phyloP scores from a whole-genome alignment of 2,888 invertebrate species.

The Conops quadrifasciatus region DNA sequence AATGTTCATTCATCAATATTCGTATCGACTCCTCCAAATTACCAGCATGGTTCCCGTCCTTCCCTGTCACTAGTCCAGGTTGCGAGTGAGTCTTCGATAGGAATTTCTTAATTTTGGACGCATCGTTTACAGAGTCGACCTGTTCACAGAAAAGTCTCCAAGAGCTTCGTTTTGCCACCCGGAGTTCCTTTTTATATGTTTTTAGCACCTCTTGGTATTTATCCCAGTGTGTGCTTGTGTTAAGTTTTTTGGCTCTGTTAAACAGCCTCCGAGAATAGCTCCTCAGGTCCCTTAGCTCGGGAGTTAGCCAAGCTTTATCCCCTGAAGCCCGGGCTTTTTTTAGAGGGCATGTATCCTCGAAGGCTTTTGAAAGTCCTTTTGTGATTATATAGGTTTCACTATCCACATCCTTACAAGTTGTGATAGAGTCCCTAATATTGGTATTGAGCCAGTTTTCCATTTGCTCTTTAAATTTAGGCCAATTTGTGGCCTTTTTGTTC shows the following conservation, averaged over 20 bases:
- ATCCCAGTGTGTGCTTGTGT: not conserved
- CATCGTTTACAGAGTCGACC: not conserved
- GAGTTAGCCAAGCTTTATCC: not conserved
- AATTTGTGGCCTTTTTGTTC: not conserved
- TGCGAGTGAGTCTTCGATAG: not conserved
- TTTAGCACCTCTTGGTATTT: not conserved
- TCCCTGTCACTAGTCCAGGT: not conserved
- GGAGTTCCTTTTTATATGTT: not conserved
- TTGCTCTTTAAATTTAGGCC: not conserved
- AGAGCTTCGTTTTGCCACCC: not conserved
- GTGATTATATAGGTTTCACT: no score
- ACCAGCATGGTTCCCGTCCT: not conserved
- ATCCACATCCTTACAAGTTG: not conserved
- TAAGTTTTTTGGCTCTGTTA: not conserved
- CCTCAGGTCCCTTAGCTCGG: no score
- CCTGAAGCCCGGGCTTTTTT: no score
- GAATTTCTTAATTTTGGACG: not conserved
- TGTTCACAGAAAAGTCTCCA: slow-evolving; percentile 8
- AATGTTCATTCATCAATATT: not conserved
- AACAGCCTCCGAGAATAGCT: no score
- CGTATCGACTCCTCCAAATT: not conserved
- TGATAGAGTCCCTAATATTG: not conserved
- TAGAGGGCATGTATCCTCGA: no score
- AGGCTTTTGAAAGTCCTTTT: no score
- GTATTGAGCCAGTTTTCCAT: not conserved